phyloP scores from a whole-genome alignment of 2,888 invertebrate species.

The Agrochola circellaris region DNA sequence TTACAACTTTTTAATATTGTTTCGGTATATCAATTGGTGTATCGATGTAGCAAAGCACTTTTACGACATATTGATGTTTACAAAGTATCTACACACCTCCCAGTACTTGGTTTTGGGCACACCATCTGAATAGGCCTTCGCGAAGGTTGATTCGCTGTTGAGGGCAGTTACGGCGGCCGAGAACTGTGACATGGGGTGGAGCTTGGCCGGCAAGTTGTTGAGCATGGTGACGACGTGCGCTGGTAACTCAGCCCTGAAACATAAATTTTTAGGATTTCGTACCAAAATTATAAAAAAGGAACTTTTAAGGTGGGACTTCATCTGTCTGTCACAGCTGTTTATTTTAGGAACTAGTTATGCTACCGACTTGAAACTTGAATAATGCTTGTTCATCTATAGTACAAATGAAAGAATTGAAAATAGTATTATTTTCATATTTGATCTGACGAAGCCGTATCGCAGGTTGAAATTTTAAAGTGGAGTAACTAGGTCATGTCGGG shows the following conservation, averaged over 20 bases:
- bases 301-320: background rate
- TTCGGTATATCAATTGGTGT: slow-evolving; percentile 17
- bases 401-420: background rate
- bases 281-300: background rate
- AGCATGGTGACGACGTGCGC: slow-evolving; percentile 98
- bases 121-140: slow-evolving; percentile 96
- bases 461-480: background rate
- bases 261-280: background rate
- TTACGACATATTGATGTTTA: background rate
- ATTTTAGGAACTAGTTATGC: background rate
- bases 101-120: slow-evolving; percentile 97
- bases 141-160: slow-evolving; percentile 98
- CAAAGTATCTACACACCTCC: slow-evolving; percentile 91
- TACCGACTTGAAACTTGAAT: background rate
- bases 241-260: slow-evolving; percentile 95
- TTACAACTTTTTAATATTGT: slow-evolving; percentile 32
- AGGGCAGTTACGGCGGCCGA: slow-evolving; percentile 97
- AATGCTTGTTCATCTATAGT: background rate
- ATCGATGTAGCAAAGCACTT: background rate
- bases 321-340: background rate
- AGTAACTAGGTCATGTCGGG: background rate
- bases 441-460: background rate
- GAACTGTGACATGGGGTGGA: slow-evolving; percentile 99
- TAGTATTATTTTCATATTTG: background rate
- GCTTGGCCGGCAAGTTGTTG: slow-evolving; percentile 96